phyloP scores from a whole-genome alignment of 2,797 vertebrate genomes.

The Kryptolebias ocellatus region DNA sequence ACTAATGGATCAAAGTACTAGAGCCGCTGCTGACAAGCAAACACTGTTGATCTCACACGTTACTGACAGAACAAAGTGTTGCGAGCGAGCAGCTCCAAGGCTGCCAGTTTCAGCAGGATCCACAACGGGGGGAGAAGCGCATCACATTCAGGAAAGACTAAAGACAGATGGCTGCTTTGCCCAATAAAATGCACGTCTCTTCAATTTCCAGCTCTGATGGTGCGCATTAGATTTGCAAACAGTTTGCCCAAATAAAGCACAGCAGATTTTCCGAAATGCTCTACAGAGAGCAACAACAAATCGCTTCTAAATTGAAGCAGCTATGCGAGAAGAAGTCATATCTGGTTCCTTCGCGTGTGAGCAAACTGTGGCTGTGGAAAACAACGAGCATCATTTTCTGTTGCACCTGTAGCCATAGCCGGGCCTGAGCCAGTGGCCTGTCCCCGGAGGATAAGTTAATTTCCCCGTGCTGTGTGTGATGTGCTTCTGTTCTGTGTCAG shows the following conservation, averaged over 20 bases:
- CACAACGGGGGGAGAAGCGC: conserved; percentile 58
- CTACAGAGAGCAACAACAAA: neutral
- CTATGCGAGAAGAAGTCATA: neutral
- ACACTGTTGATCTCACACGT: conserved; percentile 38
- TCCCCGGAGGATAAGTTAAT: conserved; percentile 57
- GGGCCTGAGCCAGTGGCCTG: conserved; percentile 3
- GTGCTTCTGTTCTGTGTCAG: conserved; percentile 39
- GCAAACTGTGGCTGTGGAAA: conserved; percentile 8
- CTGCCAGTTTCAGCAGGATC: conserved; percentile 30
- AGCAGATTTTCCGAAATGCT: neutral
- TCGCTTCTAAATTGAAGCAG: conserved; percentile 1
- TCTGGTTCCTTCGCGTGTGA: neutral
- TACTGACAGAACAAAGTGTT: conserved; percentile 37
- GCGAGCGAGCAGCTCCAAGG: conserved; percentile 31
- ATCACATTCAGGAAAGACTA: conserved; percentile 15
- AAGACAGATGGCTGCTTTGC: conserved; percentile 29
- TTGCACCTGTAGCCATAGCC: conserved; percentile 46
- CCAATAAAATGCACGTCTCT: conserved; percentile 8
- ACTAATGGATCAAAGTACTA: neutral
- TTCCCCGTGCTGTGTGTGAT: conserved; percentile 56
- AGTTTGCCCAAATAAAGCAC: neutral
- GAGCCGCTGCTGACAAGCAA: conserved; percentile 7
- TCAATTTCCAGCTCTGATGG: conserved; percentile 8
- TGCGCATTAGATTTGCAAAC: conserved; percentile 3
- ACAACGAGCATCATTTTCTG: conserved; percentile 29